Base-by-base conservation (phyloP, 2,797 vertebrate species). In the Acanthurus lineatus region DNA sequence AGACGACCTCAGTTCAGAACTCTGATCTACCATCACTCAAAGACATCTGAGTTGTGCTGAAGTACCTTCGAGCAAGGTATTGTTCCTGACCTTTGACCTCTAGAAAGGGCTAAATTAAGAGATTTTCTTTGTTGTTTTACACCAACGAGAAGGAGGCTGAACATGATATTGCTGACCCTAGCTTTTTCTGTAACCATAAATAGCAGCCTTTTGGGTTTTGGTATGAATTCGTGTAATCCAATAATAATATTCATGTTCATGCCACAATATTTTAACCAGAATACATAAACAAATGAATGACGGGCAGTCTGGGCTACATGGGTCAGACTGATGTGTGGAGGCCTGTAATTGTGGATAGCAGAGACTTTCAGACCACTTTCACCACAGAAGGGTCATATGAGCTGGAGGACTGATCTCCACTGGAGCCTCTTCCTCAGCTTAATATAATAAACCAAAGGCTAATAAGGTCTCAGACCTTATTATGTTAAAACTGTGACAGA, bases 51-150 rank as follows among this genome's bases (percentile, higher is more conserved):
- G 53, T 19, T 7, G 14, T 49, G 7, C 19, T 57, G 22, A 9
- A 32, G 53, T 22, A 14, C 53, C 62, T 32, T 53, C 16, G 54
- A 58, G 44, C 16, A 20, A 51, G 25, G 12, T 51, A 42, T 7
- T 64, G 16, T 40, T 7, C 14, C n/a, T 64, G 52, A 64, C 59
- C 52, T 58, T 48, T 75, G 60, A 60, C 53, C 47, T 53, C 35
- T 49, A 1, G 10, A 53, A 58, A 63, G 3, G 17, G 11, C n/a
- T 4, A 40, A n/a, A 65, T 42, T 44, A 28, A 32, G 19, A 73
- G 15, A 16, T 16, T 25, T 42, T 53, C 40, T 68, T n/a, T 69
- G 28, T n/a, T 54, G 17, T 16, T 56, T 56, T 40, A 20, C 40
- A 49, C 51, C 25, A 58, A 62, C n/a, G 9, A 19, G 48, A 59